Evolutionary conservation across 2,113 vertebrate species (phyloP), one percentile per base, ranked within the genome.

Genomic region (Tragulus kanchil): DNA sequence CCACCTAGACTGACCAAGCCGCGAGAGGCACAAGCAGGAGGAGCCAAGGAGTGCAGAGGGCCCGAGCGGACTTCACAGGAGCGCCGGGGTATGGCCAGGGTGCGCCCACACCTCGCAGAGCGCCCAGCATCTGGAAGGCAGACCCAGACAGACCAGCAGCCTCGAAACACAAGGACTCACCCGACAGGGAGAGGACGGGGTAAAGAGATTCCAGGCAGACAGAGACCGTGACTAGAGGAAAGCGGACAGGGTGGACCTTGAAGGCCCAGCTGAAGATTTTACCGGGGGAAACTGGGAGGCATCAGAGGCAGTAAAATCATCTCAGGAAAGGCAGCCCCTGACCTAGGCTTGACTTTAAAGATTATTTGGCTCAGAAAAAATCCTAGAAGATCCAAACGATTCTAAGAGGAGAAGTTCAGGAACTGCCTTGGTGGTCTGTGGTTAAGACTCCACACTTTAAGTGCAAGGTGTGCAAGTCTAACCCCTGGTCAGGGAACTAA

Each of bases 311-410:
- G 45, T 56, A 65, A 82, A 90, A n/a, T 82, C 19, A 87, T 28
- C 62, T 91, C 62, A 65, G 77, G 42, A 84, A 84, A 91, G 82
- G 77, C 16, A 21, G 62, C 54, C 4, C 6, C 16, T 85, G 64
- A 9, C 12, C 26, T 19, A 61, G 45, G 12, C 59, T 92, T 36
- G 26, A 50, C 83, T 75, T 71, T 64, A 25, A 61, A 56, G 21
- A 65, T 36, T 54, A 75, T 77, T 61, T 83, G 50, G 81, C 85
- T 95, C 31, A 48, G 77, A 79, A 92, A 92, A 95, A 93, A 84
- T 9, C 79, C 62, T 42, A 77, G 54, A 73, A 59, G 58, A 54
- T n/a, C 17, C 52, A 88, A 48, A 87, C 2, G 50, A 58, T 81
- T 91, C 45, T 75, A 88, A 75, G 52, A 89, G 56, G 31, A 90